Conservation (phyloP, 2,888 invertebrate species). For the Lathronympha strigana region DNA sequence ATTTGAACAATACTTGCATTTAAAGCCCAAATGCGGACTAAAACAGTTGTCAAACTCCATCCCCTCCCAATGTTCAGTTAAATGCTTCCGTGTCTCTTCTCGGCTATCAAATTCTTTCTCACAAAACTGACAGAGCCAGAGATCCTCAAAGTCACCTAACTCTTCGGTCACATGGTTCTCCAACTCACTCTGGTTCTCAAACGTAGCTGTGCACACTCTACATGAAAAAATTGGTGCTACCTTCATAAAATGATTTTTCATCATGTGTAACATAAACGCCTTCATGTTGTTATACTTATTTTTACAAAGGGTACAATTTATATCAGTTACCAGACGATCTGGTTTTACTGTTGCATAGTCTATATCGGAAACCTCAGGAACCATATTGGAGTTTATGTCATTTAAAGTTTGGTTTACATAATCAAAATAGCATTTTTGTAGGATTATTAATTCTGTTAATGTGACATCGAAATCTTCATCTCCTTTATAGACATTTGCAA, state of each 20-base stretch:
- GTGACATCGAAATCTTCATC: conserved; percentile 78
- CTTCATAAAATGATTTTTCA: conserved; percentile 70
- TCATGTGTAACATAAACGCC: conserved; percentile 64
- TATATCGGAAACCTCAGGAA: conserved; percentile 64
- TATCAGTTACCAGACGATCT: conserved; percentile 51
- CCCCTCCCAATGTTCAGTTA: conserved; percentile 66
- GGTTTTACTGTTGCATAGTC: conserved; percentile 58
- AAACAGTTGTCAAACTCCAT: conserved; percentile 75
- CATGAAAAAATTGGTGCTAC: conserved; percentile 67
- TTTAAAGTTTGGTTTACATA: conserved; percentile 62
- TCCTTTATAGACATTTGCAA: conserved; percentile 63
- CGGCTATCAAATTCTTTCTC: conserved; percentile 75
- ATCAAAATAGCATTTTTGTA: conserved; percentile 73
- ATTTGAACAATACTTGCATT: conserved; percentile 76
- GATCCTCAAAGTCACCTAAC: conserved; percentile 70
- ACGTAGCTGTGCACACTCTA: conserved; percentile 70
- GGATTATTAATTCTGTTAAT: conserved; percentile 69
- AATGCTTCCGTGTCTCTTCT: conserved; percentile 63
- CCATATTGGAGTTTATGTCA: conserved; percentile 58
- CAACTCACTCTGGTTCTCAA: conserved; percentile 66
- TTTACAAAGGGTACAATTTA: conserved; percentile 67
- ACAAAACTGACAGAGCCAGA: conserved; percentile 82
- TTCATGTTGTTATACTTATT: conserved; percentile 55
- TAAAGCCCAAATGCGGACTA: conserved; percentile 78
- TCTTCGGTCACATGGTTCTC: conserved; percentile 64